These are phyloP conservation scores for Sebastes itinus DNA, from an alignment of 2,797 vertebrate species.

Conservation along the genomic window DNA sequence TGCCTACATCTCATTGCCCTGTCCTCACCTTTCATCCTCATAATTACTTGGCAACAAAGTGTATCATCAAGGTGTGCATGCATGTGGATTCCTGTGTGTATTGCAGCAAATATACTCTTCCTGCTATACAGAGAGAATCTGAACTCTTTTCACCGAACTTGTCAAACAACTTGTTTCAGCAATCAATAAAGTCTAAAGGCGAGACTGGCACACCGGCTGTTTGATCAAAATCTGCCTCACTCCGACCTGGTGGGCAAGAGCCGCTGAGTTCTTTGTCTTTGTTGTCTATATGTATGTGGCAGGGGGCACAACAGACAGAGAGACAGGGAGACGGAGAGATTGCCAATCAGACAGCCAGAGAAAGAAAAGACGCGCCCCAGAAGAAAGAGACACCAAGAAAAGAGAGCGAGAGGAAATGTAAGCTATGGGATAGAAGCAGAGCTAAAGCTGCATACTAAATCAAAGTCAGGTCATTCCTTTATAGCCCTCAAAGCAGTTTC, in stretches of 20 bases:
- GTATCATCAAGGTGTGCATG: neutral
- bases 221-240: constrained; percentile 29
- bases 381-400: neutral
- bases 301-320: neutral
- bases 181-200: constrained; percentile 37
- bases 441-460: constrained; percentile 52
- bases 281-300: constrained; percentile 13
- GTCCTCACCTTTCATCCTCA: neutral
- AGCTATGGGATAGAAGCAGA: constrained; percentile 10
- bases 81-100: neutral
- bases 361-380: neutral
- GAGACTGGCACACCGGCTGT: neutral
- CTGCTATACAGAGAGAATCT: neutral
- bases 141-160: constrained; percentile 1
- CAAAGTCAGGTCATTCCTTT: constrained; percentile 53
- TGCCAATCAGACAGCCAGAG: constrained; percentile 6
- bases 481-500: constrained; percentile 44
- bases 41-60: constrained; percentile 7
- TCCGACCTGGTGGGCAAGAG: constrained; percentile 11
- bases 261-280: constrained; percentile 1
- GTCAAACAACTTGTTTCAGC: constrained; percentile 29
- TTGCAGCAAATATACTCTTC: neutral
- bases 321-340: neutral
- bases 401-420: neutral
- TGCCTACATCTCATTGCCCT: neutral